These are phyloP conservation scores for Dasyornis broadbenti DNA, from an alignment of 2,113 vertebrate genomes.

Conservation along the genomic window DNA sequence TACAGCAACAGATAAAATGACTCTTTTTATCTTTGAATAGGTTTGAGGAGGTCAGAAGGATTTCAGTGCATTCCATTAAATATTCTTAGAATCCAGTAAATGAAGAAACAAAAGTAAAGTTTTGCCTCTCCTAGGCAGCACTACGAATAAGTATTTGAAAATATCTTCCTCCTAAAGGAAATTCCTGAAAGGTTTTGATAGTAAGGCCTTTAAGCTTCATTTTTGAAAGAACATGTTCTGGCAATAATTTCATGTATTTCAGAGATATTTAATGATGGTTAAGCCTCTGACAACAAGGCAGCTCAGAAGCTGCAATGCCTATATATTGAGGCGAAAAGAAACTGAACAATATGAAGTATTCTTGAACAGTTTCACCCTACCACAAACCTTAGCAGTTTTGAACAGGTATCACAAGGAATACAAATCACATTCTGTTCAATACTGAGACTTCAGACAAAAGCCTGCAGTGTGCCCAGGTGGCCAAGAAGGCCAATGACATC, in stretches of 20 bases:
- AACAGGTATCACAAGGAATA: neutral
- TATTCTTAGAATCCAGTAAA: neutral
- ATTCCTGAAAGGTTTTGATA: neutral
- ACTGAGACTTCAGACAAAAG: neutral
- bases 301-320: neutral
- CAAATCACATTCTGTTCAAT: neutral
- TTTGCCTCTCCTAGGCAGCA: constrained; percentile 33
- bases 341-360: neutral
- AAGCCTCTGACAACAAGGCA: neutral
- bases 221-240: neutral
- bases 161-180: neutral
- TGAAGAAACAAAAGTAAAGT: neutral
- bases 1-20: neutral
- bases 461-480: neutral
- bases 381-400: neutral
- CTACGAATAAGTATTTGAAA: neutral
- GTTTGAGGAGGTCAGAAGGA: constrained; percentile 30
- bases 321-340: neutral
- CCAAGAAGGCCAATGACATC: neutral
- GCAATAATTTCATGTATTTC: neutral
- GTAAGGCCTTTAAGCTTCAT: neutral
- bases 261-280: neutral
- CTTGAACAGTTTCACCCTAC: neutral
- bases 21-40: neutral
- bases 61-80: neutral